Evolutionary conservation across 2,888 invertebrate species (phyloP), one percentile per base, ranked within the genome.

Genomic region (Tryphoninae sp.): DNA sequence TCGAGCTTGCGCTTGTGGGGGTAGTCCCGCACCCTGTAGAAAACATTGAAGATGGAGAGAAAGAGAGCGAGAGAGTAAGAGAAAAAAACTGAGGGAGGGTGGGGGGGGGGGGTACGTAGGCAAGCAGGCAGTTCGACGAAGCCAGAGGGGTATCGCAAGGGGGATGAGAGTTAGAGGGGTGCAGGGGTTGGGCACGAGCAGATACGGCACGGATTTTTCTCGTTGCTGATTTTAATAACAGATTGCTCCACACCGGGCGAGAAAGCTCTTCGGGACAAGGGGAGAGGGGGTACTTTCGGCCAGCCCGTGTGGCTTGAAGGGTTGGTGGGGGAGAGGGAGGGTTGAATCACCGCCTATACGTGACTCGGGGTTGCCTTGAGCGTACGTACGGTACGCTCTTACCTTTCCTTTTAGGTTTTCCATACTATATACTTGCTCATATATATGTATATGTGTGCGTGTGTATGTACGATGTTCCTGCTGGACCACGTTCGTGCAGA

Each of bases 171-270:
- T 51, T 22, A 74, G 59, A 33, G 51, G 42, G 42, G 19, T 61
- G 74, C 78, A 80, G 82, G 84, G 78, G 82, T 78, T 79, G 84
- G 80, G 86, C 83, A 81, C 85, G 80, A 84, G 84, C 81, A 91
- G 92, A 91, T 92, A 91, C 89, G 91, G 92, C 91, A 91, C 92
- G 92, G 89, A 91, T 91, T 92, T 91, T 91, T 91, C 91, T 90
- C 91, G 90, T 91, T 91, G 90, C 91, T 91, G 91, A 92, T 92
- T 91, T 92, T 91, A 91, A 91, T 91, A 92, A 91, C 90, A 91
- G 84, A 85, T 84, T 84, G 85, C 85, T 81, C 67, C 45, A 68
- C 61, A 72, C 71, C 77, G 64, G 51, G 19, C 6, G 74, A 65
- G 77, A 69, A 71, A 73, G 51, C 69, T 69, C 76, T 76, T 76